phyloP scores from a whole-genome alignment of 2,888 invertebrate genomes.

The Plemyria rubiginata region DNA sequence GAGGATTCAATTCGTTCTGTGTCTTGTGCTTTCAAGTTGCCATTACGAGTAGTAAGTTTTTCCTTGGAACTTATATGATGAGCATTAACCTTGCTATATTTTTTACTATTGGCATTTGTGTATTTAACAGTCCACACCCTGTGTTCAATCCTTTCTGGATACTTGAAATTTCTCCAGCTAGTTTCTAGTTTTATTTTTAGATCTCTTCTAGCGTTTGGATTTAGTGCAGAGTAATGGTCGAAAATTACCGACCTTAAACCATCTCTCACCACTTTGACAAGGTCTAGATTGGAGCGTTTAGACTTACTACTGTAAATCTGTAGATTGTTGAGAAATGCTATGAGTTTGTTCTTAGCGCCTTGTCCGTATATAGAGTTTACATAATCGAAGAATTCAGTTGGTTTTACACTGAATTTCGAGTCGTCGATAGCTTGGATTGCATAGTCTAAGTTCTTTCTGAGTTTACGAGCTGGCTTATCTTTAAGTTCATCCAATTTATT shows the following conservation, averaged over 20 bases:
- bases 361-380: conserved; percentile 55
- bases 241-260: conserved; percentile 52
- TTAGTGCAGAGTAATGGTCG: conserved; percentile 55
- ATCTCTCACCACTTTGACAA: conserved; percentile 46
- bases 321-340: conserved; percentile 46
- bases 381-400: conserved; percentile 44
- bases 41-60: background rate
- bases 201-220: conserved; percentile 43
- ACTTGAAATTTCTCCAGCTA: conserved; percentile 37
- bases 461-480: conserved; percentile 34
- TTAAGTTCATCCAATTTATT: conserved; percentile 45
- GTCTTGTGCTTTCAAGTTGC: background rate
- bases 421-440: conserved; percentile 34
- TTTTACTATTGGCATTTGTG: conserved; percentile 2
- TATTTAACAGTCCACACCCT: conserved; percentile 24
- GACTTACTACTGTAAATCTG: conserved; percentile 45
- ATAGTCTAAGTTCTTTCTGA: conserved; percentile 44
- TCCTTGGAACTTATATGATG: background rate
- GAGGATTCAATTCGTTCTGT: conserved; percentile 7
- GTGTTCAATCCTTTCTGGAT: conserved; percentile 5
- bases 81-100: background rate
- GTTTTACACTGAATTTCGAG: conserved; percentile 31
- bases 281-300: conserved; percentile 40
- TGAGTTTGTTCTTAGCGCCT: conserved; percentile 43
- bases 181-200: conserved; percentile 44